These are phyloP conservation scores for Gymnarchus niloticus DNA, from an alignment of 2,113 vertebrate genomes.

Conservation along the genomic window DNA sequence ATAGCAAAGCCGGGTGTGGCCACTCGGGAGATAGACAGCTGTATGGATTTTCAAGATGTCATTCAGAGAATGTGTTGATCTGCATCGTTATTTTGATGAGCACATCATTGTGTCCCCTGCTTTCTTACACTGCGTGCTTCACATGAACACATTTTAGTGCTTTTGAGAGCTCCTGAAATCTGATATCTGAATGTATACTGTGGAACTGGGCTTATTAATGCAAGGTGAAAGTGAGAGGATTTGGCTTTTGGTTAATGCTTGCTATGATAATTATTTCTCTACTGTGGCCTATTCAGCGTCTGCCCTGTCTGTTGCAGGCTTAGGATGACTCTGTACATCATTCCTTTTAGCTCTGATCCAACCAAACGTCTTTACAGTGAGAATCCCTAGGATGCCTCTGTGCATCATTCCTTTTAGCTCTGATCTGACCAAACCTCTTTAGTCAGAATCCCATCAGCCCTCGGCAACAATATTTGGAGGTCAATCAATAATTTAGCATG, in stretches of 20 bases:
- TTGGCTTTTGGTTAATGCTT: background rate
- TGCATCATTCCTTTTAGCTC: background rate
- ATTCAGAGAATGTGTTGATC: background rate
- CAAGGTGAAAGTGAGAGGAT: background rate
- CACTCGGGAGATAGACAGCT: background rate
- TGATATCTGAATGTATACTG: background rate
- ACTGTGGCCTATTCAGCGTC: background rate
- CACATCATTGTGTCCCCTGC: background rate
- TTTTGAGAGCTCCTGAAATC: background rate
- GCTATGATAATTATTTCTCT: background rate
- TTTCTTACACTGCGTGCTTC: background rate
- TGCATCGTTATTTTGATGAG: background rate
- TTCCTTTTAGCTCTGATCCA: background rate
- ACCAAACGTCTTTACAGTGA: background rate
- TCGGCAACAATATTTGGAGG: background rate
- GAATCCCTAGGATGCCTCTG: background rate
- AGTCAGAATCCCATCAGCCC: background rate
- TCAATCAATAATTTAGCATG: slow-evolving; percentile 19
- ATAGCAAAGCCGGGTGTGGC: too few relatives aligned
- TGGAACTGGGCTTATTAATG: background rate
- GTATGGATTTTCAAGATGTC: background rate
- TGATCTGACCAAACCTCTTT: background rate
- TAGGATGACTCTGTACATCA: background rate
- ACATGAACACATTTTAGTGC: background rate
- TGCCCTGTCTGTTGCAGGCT: background rate